These are phyloP conservation scores for Epizoanthus rinbou DNA, from an alignment of 92 coral and sea anemone species.

Conservation along the genomic window DNA sequence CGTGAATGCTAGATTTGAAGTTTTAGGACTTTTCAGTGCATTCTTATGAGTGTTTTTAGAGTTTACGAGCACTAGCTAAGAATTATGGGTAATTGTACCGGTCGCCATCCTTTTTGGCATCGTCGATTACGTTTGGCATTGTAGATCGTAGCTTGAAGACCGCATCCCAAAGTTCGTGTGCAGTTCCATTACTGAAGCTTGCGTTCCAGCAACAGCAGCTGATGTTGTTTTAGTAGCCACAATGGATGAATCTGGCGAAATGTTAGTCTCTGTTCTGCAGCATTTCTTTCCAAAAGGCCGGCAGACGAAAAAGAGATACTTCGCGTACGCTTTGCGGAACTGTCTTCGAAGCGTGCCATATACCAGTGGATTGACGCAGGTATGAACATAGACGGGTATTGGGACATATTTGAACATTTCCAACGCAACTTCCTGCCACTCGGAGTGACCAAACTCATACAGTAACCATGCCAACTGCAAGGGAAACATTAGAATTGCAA, in stretches of 20 bases:
- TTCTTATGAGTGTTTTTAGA: no score
- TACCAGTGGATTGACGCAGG: slow-evolving; percentile 86
- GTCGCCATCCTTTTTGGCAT: no score
- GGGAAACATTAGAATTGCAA: slow-evolving; percentile 85
- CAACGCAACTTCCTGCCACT: slow-evolving; percentile 48
- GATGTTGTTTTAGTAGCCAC: slow-evolving; percentile 10
- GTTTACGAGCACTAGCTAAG: no score
- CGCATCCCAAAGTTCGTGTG: no score
- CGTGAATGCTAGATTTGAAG: no score
- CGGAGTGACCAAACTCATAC: slow-evolving; percentile 71
- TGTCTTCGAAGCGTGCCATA: slow-evolving; percentile 81
- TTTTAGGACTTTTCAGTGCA: no score
- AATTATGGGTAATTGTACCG: no score
- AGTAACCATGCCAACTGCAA: slow-evolving; percentile 88
- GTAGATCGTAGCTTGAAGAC: no score
- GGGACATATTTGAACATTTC: slow-evolving; percentile 66
- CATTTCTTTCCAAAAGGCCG: slow-evolving; percentile 38
- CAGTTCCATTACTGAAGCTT: not conserved
- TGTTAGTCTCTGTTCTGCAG: not conserved
- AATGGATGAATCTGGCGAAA: slow-evolving; percentile 3
- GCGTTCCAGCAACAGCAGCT: not conserved
- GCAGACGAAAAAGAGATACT: slow-evolving; percentile 70
- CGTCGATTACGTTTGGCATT: no score
- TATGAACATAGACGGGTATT: slow-evolving; percentile 75
- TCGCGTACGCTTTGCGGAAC: slow-evolving; percentile 78